These are phyloP conservation scores for Paradoxurus hermaphroditus DNA, from an alignment of 2,113 vertebrate species.

Conservation along the genomic window DNA sequence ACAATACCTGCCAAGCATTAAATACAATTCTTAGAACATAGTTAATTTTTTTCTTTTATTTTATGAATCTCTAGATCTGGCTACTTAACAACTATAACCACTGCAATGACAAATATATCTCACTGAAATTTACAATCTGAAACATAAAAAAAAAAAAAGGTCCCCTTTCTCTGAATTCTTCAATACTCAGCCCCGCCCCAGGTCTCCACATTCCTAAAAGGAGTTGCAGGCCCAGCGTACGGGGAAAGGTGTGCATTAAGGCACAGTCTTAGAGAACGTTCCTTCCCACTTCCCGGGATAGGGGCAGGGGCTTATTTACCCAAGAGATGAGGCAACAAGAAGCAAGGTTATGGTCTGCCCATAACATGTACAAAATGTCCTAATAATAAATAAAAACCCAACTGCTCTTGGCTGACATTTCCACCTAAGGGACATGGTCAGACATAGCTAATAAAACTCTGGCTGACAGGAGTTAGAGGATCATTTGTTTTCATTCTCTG, in stretches of 20 bases:
- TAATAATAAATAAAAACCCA: conserved; percentile 6
- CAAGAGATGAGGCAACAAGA: neutral
- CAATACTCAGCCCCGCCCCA: too few relatives aligned
- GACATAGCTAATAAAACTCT: conserved; percentile 37
- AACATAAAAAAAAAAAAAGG: neutral
- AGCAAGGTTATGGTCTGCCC: neutral
- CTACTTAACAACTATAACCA: neutral
- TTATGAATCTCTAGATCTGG: neutral
- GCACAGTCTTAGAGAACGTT: neutral
- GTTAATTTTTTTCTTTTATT: neutral
- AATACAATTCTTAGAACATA: neutral
- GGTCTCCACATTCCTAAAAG: neutral
- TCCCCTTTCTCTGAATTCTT: neutral
- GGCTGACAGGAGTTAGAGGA: conserved; percentile 5
- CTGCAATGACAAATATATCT: neutral
- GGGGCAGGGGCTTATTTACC: neutral
- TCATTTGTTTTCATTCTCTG: conserved; percentile 31
- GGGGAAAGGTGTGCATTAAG: neutral
- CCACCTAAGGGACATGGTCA: neutral
- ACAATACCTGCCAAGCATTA: neutral
- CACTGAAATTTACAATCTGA: neutral
- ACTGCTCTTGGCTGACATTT: neutral
- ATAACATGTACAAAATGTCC: neutral
- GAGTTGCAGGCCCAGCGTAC: neutral
- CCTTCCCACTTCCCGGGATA: neutral